Base-by-base conservation (phyloP, 2,797 vertebrate genomes). In the Typhlichthys subterraneus region DNA sequence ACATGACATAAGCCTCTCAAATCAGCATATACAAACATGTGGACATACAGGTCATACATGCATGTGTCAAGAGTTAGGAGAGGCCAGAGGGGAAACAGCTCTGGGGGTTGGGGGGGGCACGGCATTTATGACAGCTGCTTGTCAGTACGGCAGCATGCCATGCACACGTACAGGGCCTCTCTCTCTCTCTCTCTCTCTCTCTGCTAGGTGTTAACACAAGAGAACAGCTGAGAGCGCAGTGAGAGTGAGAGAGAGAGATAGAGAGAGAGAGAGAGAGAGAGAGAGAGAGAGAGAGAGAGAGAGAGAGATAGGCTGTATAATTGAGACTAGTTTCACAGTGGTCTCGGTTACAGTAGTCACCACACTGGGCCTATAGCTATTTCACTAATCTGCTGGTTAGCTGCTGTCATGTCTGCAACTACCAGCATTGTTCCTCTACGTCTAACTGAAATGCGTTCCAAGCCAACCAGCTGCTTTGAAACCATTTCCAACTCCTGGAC, bases 51-150 rank as follows among this genome's bases (percentile, higher is more conserved):
- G 52, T 1, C 14, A 17, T 14, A 12, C 15, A 29, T 19, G 14
- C 57, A 23, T 42, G 51, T 38, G 61, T 14, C 33, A 5, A 5
- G 33, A 38, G 33, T n/a, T 17, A 14, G 47, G 55, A 61, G 70
- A 82, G 65, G 81, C 66, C 71, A 68, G 2, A 63, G 80, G 72
- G 83, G 70, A 3, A 3, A 3, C 23, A 23, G 23, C 23, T 23
- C 23, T 23, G 23, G 0, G 45, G 73, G 72, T n/a, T 63, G 65
- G 79, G 81, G 81, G 81, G 86, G 61, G 75, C n/a, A 63, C 79
- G 87, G 87, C 87, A 90, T 90, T 87, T 81, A 83, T 73, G 76
- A 83, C 87, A 88, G 85, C 84, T 89, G 88, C 73, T 86, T 75
- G 79, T 80, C 81, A 86, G 66, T 54, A 67, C 49, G 49, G 49